Conservation (phyloP, 2,797 vertebrate genomes). For the Bovichtus diacanthus region DNA sequence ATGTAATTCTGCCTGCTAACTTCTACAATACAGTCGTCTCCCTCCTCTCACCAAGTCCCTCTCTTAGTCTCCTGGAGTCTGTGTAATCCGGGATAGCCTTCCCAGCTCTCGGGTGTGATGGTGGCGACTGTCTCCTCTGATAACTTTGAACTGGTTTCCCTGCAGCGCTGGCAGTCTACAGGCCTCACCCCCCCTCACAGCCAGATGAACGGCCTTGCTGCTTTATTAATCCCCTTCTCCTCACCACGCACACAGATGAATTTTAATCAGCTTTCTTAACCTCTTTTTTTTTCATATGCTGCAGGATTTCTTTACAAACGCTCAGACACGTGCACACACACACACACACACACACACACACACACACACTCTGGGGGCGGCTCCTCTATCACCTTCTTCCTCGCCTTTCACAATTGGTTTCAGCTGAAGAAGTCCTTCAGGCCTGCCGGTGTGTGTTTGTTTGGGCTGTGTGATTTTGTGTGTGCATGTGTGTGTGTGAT, state of each 20-base stretch:
- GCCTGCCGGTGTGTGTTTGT: conserved; percentile 61
- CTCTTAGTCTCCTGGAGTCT: conserved; percentile 51
- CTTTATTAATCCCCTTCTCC: conserved; percentile 86
- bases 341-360: conserved; percentile 19
- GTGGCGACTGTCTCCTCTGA: conserved; percentile 79
- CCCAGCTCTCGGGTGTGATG: conserved; percentile 68
- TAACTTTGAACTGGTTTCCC: conserved; percentile 80
- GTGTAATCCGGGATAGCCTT: conserved; percentile 72
- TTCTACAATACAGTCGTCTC: conserved; percentile 29
- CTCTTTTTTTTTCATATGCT: conserved; percentile 72
- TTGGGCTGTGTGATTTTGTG: conserved; percentile 33
- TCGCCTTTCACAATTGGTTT: conserved; percentile 82
- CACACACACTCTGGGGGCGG: conserved; percentile 59
- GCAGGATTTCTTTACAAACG: conserved; percentile 79
- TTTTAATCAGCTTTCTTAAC: conserved; percentile 86
- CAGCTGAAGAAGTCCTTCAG: conserved; percentile 82
- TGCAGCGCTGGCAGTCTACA: conserved; percentile 70
- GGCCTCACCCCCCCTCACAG: conserved; percentile 36
- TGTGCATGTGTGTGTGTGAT: conserved; percentile 53
- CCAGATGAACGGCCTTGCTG: conserved; percentile 77
- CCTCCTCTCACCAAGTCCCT: conserved; percentile 30
- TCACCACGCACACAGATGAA: conserved; percentile 81
- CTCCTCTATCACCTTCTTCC: conserved; percentile 74
- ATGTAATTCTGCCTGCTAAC: conserved; percentile 31
- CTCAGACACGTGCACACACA: conserved; percentile 57